Conservation (phyloP, 2,113 vertebrate genomes). For the Oreochromis niloticus region DNA sequence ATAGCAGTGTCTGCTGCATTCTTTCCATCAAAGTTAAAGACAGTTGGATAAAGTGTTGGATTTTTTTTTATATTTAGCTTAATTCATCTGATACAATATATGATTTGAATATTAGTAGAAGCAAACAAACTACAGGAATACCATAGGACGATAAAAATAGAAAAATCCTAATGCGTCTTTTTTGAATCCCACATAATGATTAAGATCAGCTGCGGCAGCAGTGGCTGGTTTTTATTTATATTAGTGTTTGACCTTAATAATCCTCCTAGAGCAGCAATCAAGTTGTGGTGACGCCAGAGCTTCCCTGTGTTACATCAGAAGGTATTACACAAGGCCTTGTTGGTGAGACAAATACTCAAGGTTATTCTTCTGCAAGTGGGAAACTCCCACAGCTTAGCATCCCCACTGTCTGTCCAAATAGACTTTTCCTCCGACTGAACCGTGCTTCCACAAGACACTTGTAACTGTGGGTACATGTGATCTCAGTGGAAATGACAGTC, state of each 20-base stretch:
- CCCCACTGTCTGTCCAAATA: neutral
- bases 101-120: neutral
- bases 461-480: neutral
- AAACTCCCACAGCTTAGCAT: slow-evolving; percentile 8
- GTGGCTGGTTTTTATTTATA: slow-evolving; percentile 19
- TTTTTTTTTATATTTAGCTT: accelerated
- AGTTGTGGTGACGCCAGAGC: slow-evolving; percentile 48
- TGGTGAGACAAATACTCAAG: slow-evolving; percentile 15
- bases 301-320: slow-evolving; percentile 52
- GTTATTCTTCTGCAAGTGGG: slow-evolving; percentile 27
- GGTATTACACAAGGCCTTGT: slow-evolving; percentile 34
- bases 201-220: neutral
- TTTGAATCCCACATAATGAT: neutral
- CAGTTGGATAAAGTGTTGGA: neutral
- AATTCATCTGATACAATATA: accelerated
- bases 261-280: slow-evolving; percentile 60
- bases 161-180: neutral
- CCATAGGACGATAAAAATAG: accelerated
- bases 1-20: accelerated
- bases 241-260: slow-evolving; percentile 45
- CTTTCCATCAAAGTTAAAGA: neutral
- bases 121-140: neutral
- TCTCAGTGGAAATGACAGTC: slow-evolving; percentile 17
- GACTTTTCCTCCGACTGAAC: neutral
- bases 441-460: neutral